Evolutionary conservation across 2,113 vertebrate genomes (phyloP), one percentile per base, ranked within the genome.

Genomic region (Tenrec ecaudatus): DNA sequence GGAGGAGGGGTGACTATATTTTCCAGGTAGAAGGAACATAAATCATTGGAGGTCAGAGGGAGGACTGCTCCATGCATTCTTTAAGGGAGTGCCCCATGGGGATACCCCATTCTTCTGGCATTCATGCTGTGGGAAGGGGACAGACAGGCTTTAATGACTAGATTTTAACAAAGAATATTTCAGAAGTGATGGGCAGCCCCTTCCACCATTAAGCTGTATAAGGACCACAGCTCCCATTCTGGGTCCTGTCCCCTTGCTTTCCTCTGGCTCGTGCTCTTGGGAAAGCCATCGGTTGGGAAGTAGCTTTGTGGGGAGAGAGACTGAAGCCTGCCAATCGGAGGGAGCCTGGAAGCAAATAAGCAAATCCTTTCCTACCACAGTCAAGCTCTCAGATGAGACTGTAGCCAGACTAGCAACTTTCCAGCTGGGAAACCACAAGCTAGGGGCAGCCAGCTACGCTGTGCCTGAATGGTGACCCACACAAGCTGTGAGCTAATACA

Each of bases 91-190:
- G 19, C 60, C n/a, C 68, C 31, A 71, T 53, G 9, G 5, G 47
- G 12, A 8, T 71, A 25, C 31, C 36, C 31, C 0, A 16, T 77
- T 53, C 68, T 58, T 68, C 16, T 69, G n/a, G 36, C 16, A 60
- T 43, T 85, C 5, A 29, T 84, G 58, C 22, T 20, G 2, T 71
- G 83, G 60, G 9, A 53, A 53, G 47, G 66, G 31, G 66, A 19
- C 71, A 29, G 81, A 87, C 12, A 73, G 38, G 73, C 93, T 58
- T 66, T 75, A 68, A 22, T 7, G 9, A 31, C 40, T 85, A 27
- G 20, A 38, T 40, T 87, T 83, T 92, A 93, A 79, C n/a, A 76
- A 60, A 62, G 53, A 78, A 7, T 58, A 40, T 82, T 90, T 29
- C n/a, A 31, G 69, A 88, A 66, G 19, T n/a, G 79, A 79, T 85